Percentiles rank a stretch among this genome's conserved stretches.
Conservation (phyloP, 2,797 vertebrate species). For the Graptemys geographica region DNA sequence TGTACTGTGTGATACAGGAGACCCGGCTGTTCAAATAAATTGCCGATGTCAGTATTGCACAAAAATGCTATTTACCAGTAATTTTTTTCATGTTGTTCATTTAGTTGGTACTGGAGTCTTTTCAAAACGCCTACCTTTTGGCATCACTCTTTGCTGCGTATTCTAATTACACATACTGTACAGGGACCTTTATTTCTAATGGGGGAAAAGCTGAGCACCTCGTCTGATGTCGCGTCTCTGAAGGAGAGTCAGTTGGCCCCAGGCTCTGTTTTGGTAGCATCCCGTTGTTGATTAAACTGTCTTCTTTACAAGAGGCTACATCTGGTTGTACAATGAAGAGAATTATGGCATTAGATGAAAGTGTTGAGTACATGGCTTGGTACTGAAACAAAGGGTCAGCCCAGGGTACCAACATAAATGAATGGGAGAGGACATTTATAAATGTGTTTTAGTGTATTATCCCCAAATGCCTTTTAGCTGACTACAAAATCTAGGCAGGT, state of each 20-base stretch:
- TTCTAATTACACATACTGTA: slow-evolving; percentile 1
- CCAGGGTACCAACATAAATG: slow-evolving; percentile 15
- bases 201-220: not conserved
- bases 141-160: slow-evolving; percentile 3
- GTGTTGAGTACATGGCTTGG: not conserved
- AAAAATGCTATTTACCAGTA: not conserved
- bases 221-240: not conserved
- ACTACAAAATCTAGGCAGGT: not conserved
- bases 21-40: slow-evolving; percentile 30
- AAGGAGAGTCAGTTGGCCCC: slow-evolving; percentile 23
- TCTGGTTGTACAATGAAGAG: slow-evolving; percentile 6
- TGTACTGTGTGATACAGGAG: not conserved
- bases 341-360: slow-evolving; percentile 23
- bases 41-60: not conserved
- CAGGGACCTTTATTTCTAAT: not conserved
- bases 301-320: slow-evolving; percentile 29
- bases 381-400: slow-evolving; percentile 20
- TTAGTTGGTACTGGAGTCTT: slow-evolving; percentile 6
- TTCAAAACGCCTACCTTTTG: not conserved
- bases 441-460: not conserved
- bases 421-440: not conserved
- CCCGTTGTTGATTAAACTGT: not conserved
- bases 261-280: not conserved
- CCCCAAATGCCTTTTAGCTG: slow-evolving; percentile 38
- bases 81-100: slow-evolving; percentile 12